These are phyloP conservation scores for Leucophora obtusa DNA, from an alignment of 2,888 invertebrate genomes.

Conservation along the genomic window DNA sequence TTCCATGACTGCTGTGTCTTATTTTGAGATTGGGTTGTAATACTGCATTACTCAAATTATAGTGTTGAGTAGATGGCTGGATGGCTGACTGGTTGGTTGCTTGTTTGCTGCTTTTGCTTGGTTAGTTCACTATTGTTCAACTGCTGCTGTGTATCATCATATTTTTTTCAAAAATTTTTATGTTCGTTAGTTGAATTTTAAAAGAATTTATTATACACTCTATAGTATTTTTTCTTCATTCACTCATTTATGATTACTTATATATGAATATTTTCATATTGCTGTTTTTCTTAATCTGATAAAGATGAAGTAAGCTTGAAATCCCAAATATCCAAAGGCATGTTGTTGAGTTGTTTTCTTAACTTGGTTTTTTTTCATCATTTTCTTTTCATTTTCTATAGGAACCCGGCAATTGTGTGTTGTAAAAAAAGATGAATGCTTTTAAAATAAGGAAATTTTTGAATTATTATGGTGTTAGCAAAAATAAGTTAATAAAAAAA, in stretches of 20 bases:
- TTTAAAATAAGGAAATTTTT: constrained; percentile 40
- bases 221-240: constrained; percentile 35
- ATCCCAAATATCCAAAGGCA: constrained; percentile 51
- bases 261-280: constrained; percentile 5
- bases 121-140: not conserved
- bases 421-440: constrained; percentile 30
- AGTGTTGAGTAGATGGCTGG: not conserved
- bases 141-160: not conserved
- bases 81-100: constrained; percentile 11
- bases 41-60: constrained; percentile 42
- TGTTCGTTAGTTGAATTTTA: constrained; percentile 22
- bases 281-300: constrained; percentile 45
- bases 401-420: constrained; percentile 57
- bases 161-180: constrained; percentile 17
- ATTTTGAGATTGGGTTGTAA: not conserved
- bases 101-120: not conserved
- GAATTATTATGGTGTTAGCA: constrained; percentile 52
- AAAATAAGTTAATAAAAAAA: constrained; percentile 50
- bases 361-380: constrained; percentile 11
- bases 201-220: not conserved
- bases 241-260: constrained; percentile 14
- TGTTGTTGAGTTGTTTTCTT: constrained; percentile 51
- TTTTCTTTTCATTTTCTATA: constrained; percentile 19
- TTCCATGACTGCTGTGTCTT: not conserved
- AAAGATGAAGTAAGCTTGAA: constrained; percentile 52